Percentiles rank a stretch among this genome's conserved stretches.
Evolutionary conservation across 2,797 vertebrate species (phyloP).

Genomic region (Rallus crepitans): DNA sequence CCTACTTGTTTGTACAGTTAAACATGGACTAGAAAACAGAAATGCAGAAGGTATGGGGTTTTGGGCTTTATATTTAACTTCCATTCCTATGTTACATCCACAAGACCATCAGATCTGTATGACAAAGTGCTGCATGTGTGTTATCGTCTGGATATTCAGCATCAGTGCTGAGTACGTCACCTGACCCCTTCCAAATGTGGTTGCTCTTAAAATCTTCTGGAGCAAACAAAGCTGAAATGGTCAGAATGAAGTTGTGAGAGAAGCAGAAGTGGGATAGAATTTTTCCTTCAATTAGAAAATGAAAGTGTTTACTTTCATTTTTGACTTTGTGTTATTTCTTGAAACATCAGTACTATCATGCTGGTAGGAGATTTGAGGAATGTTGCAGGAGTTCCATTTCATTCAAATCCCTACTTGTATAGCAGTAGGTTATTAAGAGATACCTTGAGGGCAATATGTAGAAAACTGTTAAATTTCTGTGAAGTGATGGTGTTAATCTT

Average conservation of each 20-base stretch:
- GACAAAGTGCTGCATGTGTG: neutral
- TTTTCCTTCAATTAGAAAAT: neutral
- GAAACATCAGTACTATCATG: neutral
- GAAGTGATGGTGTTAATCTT: neutral
- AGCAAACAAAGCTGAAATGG: neutral
- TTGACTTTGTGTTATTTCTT: neutral
- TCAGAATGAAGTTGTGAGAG: neutral
- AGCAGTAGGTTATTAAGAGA: neutral
- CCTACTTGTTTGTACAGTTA: neutral
- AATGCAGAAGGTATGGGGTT: neutral
- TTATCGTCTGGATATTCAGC: neutral
- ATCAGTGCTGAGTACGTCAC: neutral
- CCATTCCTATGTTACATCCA: neutral
- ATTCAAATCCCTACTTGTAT: neutral
- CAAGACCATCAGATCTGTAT: neutral
- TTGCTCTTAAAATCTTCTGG: neutral
- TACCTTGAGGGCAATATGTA: neutral
- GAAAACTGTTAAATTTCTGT: neutral
- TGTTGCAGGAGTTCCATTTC: neutral
- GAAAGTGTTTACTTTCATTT: neutral
- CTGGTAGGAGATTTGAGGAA: neutral
- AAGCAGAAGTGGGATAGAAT: neutral
- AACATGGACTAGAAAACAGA: neutral
- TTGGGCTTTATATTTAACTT: neutral
- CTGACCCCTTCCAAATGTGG: neutral